Percentiles rank a stretch among this genome's conserved stretches.
Evolutionary conservation across 2,113 vertebrate species (phyloP).

Genomic region (Ailuropoda melanoleuca): DNA sequence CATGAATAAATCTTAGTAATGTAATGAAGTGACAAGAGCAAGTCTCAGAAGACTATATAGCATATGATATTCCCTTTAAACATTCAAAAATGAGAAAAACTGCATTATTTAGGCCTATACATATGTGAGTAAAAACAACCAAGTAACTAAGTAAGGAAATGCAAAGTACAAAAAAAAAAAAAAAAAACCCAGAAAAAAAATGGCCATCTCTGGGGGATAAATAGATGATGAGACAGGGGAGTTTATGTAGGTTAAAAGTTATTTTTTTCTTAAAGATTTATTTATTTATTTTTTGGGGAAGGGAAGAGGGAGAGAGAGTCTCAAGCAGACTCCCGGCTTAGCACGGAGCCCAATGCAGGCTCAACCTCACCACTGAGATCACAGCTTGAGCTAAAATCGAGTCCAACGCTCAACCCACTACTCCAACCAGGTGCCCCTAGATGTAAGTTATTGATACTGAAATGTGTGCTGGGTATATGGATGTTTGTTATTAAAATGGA

Average conservation of each 20-base stretch:
- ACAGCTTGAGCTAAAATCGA: background rate
- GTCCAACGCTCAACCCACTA: background rate
- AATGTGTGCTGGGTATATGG: background rate
- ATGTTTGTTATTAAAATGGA: background rate
- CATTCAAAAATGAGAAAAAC: background rate
- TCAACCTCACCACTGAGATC: background rate
- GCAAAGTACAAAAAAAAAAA: background rate
- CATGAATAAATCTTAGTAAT: background rate
- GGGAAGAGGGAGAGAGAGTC: background rate
- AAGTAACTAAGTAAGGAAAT: background rate
- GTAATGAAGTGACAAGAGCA: background rate
- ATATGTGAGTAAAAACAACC: background rate
- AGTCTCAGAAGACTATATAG: background rate
- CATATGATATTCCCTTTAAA: background rate
- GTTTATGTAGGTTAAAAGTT: background rate
- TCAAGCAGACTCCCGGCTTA: background rate
- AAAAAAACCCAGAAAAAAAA: background rate
- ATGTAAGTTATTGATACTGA: background rate
- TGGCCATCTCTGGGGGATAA: background rate
- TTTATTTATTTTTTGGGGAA: background rate
- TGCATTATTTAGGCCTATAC: background rate
- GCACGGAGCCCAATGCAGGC: fast-evolving
- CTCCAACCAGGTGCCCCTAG: background rate
- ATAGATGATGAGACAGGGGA: background rate
- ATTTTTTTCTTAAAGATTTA: background rate